These are phyloP conservation scores for Orthosia incerta DNA, from an alignment of 2,888 invertebrate genomes.

Conservation along the genomic window DNA sequence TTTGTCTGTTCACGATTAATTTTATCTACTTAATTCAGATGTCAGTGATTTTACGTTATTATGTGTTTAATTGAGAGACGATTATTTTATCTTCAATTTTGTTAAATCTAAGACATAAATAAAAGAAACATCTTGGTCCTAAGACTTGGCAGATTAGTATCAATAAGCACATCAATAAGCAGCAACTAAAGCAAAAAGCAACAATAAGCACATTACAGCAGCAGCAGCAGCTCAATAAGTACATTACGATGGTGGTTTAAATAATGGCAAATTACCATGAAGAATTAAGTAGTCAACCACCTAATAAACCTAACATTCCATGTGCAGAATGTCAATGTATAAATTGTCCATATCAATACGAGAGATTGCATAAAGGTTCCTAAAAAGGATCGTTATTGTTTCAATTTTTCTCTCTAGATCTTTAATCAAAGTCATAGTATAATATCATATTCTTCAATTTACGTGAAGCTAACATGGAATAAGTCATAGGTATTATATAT, in stretches of 20 bases:
- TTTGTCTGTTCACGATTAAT: conserved; percentile 35
- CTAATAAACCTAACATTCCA: neutral
- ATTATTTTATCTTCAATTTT: neutral
- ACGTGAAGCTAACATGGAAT: too few species aligned
- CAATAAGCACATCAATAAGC: too few species aligned
- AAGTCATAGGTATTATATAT: neutral
- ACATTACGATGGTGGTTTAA: neutral
- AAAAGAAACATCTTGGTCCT: too few species aligned
- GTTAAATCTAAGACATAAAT: neutral
- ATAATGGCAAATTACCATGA: neutral
- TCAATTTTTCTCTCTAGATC: too few species aligned
- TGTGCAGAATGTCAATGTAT: neutral
- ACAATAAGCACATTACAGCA: too few species aligned
- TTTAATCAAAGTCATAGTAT: too few species aligned
- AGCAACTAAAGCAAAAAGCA: too few species aligned
- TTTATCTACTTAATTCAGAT: conserved; percentile 41
- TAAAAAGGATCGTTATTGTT: too few species aligned
- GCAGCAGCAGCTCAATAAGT: neutral
- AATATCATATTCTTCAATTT: too few species aligned
- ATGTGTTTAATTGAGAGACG: neutral
- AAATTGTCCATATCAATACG: too few species aligned
- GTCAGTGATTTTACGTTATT: conserved; percentile 20
- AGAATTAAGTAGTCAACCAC: neutral
- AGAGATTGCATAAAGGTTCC: too few species aligned
- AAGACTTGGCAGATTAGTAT: too few species aligned